Percentiles rank a stretch among this genome's conserved stretches.
These are phyloP conservation scores for Hyalella azteca DNA, from an alignment of 2,888 invertebrate genomes.

Conservation along the genomic window DNA sequence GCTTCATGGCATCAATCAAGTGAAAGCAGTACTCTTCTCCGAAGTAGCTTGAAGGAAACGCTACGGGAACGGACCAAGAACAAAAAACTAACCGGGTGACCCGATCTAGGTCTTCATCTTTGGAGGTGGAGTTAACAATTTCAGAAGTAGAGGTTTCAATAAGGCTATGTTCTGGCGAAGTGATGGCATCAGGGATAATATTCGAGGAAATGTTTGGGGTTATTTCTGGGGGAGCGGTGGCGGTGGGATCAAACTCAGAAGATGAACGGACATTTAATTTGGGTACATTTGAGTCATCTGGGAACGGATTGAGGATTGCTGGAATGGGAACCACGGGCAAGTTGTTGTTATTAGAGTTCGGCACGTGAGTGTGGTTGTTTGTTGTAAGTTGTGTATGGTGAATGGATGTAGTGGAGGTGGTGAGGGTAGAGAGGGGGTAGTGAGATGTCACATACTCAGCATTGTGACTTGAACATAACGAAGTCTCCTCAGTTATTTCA, in stretches of 20 bases:
- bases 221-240: neutral
- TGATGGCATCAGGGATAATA: no score
- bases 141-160: neutral
- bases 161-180: neutral
- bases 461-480: constrained; percentile 14
- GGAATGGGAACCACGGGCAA: neutral
- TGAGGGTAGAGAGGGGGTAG: constrained; percentile 4
- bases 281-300: neutral
- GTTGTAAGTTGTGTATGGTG: constrained; percentile 18
- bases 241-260: neutral
- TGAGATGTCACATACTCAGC: constrained; percentile 34
- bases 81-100: neutral
- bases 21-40: neutral
- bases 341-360: neutral
- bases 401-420: constrained; percentile 31
- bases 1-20: neutral
- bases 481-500: constrained; percentile 14
- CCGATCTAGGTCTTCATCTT: constrained; percentile 17
- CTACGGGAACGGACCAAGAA: constrained; percentile 1
- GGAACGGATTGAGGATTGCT: neutral
- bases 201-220: no score
- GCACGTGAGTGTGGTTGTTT: neutral
- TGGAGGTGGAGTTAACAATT: neutral
- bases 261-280: neutral
- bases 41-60: neutral